Conservation (phyloP, 2,113 vertebrate genomes). For the Vulpes vulpes region DNA sequence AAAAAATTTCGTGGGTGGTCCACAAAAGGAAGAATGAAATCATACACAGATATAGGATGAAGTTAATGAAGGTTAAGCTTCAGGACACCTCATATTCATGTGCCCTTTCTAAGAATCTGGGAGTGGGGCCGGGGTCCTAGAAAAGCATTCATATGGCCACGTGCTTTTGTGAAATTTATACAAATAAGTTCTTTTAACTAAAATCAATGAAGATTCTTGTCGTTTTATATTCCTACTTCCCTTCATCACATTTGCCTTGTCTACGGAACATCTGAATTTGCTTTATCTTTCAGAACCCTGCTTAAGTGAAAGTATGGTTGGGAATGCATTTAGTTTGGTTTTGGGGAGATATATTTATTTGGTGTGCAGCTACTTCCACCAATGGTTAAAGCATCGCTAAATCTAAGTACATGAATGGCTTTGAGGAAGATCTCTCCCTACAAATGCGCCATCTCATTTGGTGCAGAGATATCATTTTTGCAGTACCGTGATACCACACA, state of each 20-base stretch:
- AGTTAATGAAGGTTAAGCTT: not conserved
- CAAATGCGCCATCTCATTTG: not conserved
- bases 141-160: not conserved
- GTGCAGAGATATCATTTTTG: not conserved
- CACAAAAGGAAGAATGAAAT: not conserved
- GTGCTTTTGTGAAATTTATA: not conserved
- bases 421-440: not conserved
- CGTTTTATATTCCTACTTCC: not conserved
- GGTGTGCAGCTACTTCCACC: not conserved
- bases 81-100: not conserved
- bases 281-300: not conserved
- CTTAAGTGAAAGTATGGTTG: too few relatives aligned
- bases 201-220: not conserved
- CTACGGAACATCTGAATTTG: not conserved
- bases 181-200: not conserved
- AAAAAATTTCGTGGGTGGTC: not conserved
- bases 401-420: not conserved
- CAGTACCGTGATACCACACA: not conserved
- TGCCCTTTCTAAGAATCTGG: not conserved
- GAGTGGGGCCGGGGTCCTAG: not conserved
- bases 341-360: not conserved
- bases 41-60: not conserved
- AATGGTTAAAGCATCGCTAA: not conserved
- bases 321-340: not conserved
- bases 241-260: not conserved